Evolutionary conservation across 2,888 invertebrate genomes (phyloP), one percentile per base, ranked within the genome.

Genomic region (Apamea anceps): DNA sequence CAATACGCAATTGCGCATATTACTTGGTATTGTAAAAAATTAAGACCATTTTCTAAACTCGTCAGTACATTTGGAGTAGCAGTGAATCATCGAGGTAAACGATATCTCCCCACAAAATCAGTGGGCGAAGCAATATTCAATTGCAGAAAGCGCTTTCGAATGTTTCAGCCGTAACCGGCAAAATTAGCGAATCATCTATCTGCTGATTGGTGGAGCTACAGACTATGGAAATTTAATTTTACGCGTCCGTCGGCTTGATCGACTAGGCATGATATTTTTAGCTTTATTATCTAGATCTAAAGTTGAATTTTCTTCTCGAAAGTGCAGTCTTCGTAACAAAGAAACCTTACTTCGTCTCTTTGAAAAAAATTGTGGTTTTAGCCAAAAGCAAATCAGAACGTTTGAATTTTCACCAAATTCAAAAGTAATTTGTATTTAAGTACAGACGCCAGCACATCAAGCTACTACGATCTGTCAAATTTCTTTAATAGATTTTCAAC

Each of bases 141-240:
- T 80, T 87, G 70, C 60, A 60, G 74, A 65, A 28, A 87, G 71
- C 74, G 73, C 60, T 85, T 87, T 77, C 73, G 71, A 85, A 84
- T 87, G 67, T 79, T 87, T 80, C 76, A 76, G 51, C n/a, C 57
- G 65, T 71, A 87, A 79, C 65, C 32, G 48, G 72, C 42, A 51
- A 72, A 85, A 76, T 87, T 80, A 63, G 68, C 48, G 54, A 48
- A 66, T 66, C 68, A 21, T 67, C 79, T 75, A 72, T 62, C 42
- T 74, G n/a, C 60, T 75, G 65, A 79, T 63, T 65, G 54, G 37
- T 74, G 25, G 72, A 45, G 45, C 25, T 74, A 75, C 32, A 37
- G 62, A 32, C 65, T 75, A 63, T 65, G 28, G 79, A 62, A 68
- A 87, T 70, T 65, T 63, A 68, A 87, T 84, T 71, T 28, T 73